These are phyloP conservation scores for Holcopasites calliopsidis DNA, from an alignment of 1,140 invertebrate species.

Conservation along the genomic window DNA sequence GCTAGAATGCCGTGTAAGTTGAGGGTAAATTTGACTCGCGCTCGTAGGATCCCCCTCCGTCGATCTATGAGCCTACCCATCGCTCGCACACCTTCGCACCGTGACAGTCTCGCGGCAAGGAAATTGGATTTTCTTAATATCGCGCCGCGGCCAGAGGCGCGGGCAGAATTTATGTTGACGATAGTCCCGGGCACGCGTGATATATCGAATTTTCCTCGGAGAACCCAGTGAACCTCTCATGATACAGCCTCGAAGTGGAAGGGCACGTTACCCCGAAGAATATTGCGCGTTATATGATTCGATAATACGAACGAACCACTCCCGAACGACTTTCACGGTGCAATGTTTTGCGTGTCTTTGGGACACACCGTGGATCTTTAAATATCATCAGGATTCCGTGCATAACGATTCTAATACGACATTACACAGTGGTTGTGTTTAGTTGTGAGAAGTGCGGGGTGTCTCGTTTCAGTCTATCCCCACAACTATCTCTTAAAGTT, in stretches of 20 bases:
- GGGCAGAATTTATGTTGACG: slow-evolving; percentile 48
- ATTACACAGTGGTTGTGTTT: too few relatives aligned
- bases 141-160: slow-evolving; percentile 27
- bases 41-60: slow-evolving; percentile 28
- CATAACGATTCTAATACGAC: not conserved
- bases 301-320: not conserved
- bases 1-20: slow-evolving; percentile 34
- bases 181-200: slow-evolving; percentile 28
- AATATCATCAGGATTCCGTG: not conserved
- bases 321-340: not conserved
- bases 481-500: too few relatives aligned
- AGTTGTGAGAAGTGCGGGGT: too few relatives aligned
- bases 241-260: slow-evolving; percentile 20
- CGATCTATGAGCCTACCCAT: slow-evolving; percentile 30
- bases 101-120: slow-evolving; percentile 27
- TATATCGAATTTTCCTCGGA: slow-evolving; percentile 34
- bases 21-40: slow-evolving; percentile 42
- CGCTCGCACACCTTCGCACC: slow-evolving; percentile 8
- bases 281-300: not conserved
- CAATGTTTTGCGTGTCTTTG: not conserved
- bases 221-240: slow-evolving; percentile 18
- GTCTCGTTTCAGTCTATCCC: too few relatives aligned
- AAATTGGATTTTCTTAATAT: slow-evolving; percentile 56
- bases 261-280: not conserved
- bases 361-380: not conserved